phyloP scores from a whole-genome alignment of 1,140 invertebrate species.

The Hylyphantes graminicola region DNA sequence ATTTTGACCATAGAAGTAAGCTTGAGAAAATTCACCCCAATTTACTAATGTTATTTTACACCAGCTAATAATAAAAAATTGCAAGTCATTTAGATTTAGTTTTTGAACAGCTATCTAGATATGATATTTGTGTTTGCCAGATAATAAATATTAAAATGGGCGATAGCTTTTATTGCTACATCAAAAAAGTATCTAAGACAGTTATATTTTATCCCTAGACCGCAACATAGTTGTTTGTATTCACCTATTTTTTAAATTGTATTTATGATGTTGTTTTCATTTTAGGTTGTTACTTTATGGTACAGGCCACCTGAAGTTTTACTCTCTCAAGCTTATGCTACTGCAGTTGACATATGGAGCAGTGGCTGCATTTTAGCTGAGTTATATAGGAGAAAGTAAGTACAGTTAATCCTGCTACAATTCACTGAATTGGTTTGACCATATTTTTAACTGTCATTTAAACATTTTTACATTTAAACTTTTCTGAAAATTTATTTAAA shows the following conservation, averaged over 20 bases:
- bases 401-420: not conserved
- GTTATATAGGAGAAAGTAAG: constrained; percentile 75
- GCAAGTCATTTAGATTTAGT: too few relatives aligned
- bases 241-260: too few relatives aligned
- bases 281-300: constrained; percentile 97
- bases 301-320: constrained; percentile 96
- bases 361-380: constrained; percentile 95
- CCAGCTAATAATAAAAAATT: too few relatives aligned
- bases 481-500: not conserved
- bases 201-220: too few relatives aligned
- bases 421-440: not conserved
- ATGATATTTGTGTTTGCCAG: too few relatives aligned
- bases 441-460: not conserved
- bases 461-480: not conserved
- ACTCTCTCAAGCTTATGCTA: constrained; percentile 86
- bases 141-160: too few relatives aligned
- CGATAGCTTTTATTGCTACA: too few relatives aligned
- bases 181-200: too few relatives aligned
- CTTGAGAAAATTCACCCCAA: too few relatives aligned
- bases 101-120: too few relatives aligned
- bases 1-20: not conserved
- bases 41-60: too few relatives aligned
- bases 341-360: constrained; percentile 97
- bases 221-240: too few relatives aligned
- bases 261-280: constrained; percentile 75